A percentile compares a stretch with the other conserved stretches of the same genome.
phyloP scores from a whole-genome alignment of 2,113 vertebrate genomes.

The Pelusios castaneus region DNA sequence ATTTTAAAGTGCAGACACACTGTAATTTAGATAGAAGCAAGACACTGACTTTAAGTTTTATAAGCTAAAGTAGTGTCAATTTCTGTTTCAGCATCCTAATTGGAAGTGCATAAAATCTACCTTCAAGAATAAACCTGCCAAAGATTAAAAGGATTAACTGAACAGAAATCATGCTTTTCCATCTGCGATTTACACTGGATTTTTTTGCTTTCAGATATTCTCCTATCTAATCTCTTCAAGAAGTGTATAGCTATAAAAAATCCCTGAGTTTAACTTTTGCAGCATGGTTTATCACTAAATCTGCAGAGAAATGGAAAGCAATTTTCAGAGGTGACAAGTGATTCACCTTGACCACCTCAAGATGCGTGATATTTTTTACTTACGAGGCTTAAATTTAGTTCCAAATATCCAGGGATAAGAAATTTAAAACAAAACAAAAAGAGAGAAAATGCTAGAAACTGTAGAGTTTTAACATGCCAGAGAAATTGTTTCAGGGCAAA shows the following conservation, averaged over 20 bases:
- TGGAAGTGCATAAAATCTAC: neutral
- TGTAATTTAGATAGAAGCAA: neutral
- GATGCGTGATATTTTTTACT: neutral
- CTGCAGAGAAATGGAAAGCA: neutral
- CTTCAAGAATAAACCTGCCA: neutral
- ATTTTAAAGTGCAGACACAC: neutral
- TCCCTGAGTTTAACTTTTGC: neutral
- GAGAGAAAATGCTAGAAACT: neutral
- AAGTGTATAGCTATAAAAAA: neutral
- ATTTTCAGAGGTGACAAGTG: neutral
- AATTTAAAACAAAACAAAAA: conserved; percentile 10
- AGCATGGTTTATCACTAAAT: neutral
- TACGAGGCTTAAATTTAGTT: neutral
- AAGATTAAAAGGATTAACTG: neutral
- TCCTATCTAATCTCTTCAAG: conserved; percentile 19
- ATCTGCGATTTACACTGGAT: neutral
- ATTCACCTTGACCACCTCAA: neutral
- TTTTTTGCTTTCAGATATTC: neutral
- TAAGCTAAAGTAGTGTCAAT: neutral
- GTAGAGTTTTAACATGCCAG: neutral
- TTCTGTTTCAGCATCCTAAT: neutral
- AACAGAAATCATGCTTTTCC: neutral
- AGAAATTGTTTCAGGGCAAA: neutral
- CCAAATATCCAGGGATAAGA: neutral
- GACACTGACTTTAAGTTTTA: neutral